These are phyloP conservation scores for Polydrusus tereticollis DNA, from an alignment of 2,888 invertebrate genomes.

Conservation along the genomic window DNA sequence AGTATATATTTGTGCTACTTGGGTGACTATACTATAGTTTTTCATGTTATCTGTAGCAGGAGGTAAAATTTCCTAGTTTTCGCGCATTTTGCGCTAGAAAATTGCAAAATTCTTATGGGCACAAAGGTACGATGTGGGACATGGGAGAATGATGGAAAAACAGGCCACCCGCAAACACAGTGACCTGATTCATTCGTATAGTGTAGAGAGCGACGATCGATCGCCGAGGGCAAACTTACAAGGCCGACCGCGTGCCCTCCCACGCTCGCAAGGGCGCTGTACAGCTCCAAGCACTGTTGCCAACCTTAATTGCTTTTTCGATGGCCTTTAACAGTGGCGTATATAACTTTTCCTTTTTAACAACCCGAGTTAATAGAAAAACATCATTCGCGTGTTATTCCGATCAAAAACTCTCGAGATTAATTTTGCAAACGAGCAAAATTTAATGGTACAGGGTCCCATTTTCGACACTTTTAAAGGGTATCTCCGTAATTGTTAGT, in stretches of 20 bases:
- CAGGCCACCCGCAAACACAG: constrained; percentile 67
- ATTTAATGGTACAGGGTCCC: too few relatives aligned
- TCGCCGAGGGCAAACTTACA: constrained; percentile 63
- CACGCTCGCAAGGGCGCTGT: constrained; percentile 64
- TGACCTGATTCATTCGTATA: constrained; percentile 66
- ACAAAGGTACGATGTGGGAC: constrained; percentile 36
- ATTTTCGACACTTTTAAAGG: too few relatives aligned
- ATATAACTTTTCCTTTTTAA: constrained; percentile 30
- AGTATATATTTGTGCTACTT: too few relatives aligned
- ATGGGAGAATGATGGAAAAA: constrained; percentile 55
- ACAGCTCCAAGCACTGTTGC: constrained; percentile 50
- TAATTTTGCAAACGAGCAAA: too few relatives aligned
- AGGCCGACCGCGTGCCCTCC: constrained; percentile 67
- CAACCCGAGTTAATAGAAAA: too few relatives aligned
- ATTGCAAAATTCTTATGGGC: constrained; percentile 5
- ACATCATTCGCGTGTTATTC: too few relatives aligned
- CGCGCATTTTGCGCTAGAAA: background rate
- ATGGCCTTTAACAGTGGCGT: constrained; percentile 58
- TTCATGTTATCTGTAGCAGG: too few relatives aligned
- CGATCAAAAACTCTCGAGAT: too few relatives aligned
- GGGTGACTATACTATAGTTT: too few relatives aligned
- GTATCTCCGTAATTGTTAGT: too few relatives aligned
- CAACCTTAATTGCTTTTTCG: constrained; percentile 53
- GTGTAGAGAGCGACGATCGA: constrained; percentile 63
- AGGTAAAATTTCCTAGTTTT: background rate